Evolutionary conservation across 2,888 invertebrate species (phyloP), one percentile per base, ranked within the genome.

Genomic region (Drosophila paucipuncta): DNA sequence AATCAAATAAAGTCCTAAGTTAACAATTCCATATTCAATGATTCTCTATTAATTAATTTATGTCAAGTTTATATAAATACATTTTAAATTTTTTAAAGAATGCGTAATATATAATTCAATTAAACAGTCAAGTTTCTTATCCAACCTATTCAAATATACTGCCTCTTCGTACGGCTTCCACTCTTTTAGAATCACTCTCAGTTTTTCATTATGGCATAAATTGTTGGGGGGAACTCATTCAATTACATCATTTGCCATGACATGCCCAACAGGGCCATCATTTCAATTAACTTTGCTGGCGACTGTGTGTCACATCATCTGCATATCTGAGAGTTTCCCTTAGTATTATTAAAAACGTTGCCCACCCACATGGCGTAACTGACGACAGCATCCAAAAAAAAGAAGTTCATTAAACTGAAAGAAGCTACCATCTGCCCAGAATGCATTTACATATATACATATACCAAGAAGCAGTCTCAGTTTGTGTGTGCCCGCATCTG

Each of bases 311-410:
- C 59, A 35, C 41, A 61, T 52, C 35, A 67, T 68, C 61, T 58
- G 61, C 64, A 68, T 68, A 59, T 62, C 60, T 67, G 39, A 33
- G 50, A 61, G 59, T 35, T 37, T 30, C 33, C 22, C 6, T 6
- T 28, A 28, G 70, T 75, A 65, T 85, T 83, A 85, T 85, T 85
- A 83, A 81, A 78, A 73, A 65, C 66, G 31, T 39, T 61, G 66
- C 55, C 82, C 83, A 67, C 85, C 85, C 85, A 82, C 84, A 80
- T 81, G 35, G 62, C 52, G 47, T 41, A 57, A 13, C 49, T 47
- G 78, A 41, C 70, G 74, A 74, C 74, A 78, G 74, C 58, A 64
- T 53, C 50, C 30, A n/a, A 39, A 47, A 39, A 39, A 39, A 68
- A 73, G 76, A 68, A 73, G 78, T 76, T 79, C 80, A 80, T 79